phyloP scores from a whole-genome alignment of 2,888 invertebrate species.

The Aleiodes testaceus region DNA sequence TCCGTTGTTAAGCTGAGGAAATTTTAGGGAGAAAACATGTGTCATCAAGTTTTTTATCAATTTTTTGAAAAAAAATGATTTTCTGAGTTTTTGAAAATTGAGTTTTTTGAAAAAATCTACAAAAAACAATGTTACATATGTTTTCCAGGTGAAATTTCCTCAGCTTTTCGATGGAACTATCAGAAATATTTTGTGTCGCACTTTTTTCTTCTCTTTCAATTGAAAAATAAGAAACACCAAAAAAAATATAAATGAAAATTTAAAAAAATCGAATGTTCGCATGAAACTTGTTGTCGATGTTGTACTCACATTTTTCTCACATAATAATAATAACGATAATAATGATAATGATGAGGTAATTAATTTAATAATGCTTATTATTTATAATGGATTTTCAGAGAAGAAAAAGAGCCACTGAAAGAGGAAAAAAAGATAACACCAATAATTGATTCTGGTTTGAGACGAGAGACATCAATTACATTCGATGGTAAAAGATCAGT shows the following conservation, averaged over 20 bases:
- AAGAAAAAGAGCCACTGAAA: slow-evolving; percentile 88
- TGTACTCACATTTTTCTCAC: slow-evolving; percentile 22
- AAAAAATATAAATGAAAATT: not conserved
- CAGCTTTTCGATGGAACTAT: too few species aligned
- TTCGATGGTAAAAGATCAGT: slow-evolving; percentile 88
- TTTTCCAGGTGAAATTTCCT: too few species aligned
- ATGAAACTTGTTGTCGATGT: slow-evolving; percentile 50
- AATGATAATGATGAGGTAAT: not conserved
- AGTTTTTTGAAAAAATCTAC: too few species aligned
- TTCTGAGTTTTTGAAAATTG: too few species aligned
- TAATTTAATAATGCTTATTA: slow-evolving; percentile 18
- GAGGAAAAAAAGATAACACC: slow-evolving; percentile 76
- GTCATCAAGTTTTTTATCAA: too few species aligned
- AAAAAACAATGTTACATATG: too few species aligned
- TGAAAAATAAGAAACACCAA: not conserved
- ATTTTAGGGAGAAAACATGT: too few species aligned
- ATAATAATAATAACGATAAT: too few species aligned
- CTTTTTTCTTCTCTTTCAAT: too few species aligned
- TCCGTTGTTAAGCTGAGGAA: too few species aligned
- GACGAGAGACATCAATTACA: slow-evolving; percentile 85
- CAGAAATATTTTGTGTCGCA: too few species aligned
- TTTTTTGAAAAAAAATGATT: too few species aligned
- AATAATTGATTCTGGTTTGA: slow-evolving; percentile 79
- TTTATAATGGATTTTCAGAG: slow-evolving; percentile 74
- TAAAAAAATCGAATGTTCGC: slow-evolving; percentile 45